Evolutionary conservation across 2,888 invertebrate genomes (phyloP), one percentile per base, ranked within the genome.

Genomic region (Plutella xylostella): DNA sequence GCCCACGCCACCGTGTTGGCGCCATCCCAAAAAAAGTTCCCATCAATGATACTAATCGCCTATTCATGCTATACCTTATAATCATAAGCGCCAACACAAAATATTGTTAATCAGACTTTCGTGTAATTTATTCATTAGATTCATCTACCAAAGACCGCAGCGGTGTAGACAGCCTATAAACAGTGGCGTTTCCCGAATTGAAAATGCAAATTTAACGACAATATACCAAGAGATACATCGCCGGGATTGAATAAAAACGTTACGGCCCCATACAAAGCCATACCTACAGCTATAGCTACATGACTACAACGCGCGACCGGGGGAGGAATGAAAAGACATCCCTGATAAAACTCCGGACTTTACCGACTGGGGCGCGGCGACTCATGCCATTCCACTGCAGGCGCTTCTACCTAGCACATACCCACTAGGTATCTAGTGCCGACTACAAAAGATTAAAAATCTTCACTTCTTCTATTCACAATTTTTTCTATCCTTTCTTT

Each of bases 301-400:
- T 12, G 28, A 28, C 11, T 14, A 34, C 34, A 17, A n/a, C 14
- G 34, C 17, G 17, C 34, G 34, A 68, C n/a, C n/a, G n/a, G 68
- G 73, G 74, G 68, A 51, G 48, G 60, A 62, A 65, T 68, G 60
- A 68, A 72, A 68, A 68, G 66, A 58, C 53, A 60, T 60, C 67
- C 63, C 61, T 45, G 45, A 48, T 55, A 59, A 30, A 19, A 28
- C 6, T 42, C 11, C 28, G n/a, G 30, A 40, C 58, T 60, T 52
- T 62, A 64, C 63, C 60, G 60, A 53, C 51, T 55, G 58, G 50
- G 53, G 57, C 57, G 56, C 57, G 56, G 54, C 52, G 57, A 60
- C 51, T 58, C 62, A 64, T 67, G 70, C 67, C 70, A 72, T 72
- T 71, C 66, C 56, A 61, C 60, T 68, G 65, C 68, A 68, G 60